phyloP scores from a whole-genome alignment of 1,140 invertebrate species.

The Belonocnema kinseyi region DNA sequence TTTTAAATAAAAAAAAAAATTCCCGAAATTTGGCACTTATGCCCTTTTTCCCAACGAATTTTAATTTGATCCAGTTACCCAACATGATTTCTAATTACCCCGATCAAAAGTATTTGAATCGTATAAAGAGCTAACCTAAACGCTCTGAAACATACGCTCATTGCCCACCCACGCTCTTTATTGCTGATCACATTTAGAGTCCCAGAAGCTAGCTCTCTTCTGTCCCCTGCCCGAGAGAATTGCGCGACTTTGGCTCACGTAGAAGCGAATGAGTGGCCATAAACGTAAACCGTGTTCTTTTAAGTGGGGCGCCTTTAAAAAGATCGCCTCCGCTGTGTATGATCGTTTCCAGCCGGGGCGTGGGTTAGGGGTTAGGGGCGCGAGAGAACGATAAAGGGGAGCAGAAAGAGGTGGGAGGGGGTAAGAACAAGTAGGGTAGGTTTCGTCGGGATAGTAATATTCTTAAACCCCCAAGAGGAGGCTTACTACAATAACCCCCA shows the following conservation, averaged over 20 bases:
- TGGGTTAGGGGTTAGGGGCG: constrained; percentile 50
- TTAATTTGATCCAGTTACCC: no score
- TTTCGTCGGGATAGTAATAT: constrained; percentile 69
- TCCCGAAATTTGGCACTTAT: no score
- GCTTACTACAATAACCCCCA: constrained; percentile 75
- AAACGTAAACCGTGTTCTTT: constrained; percentile 76
- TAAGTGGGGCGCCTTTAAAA: constrained; percentile 74
- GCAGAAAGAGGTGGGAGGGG: constrained; percentile 42
- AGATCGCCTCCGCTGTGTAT: constrained; percentile 70
- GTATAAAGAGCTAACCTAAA: constrained; percentile 33
- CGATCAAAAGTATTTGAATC: no score
- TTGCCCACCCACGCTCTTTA: constrained; percentile 51
- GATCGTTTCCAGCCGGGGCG: constrained; percentile 58
- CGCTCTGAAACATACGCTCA: constrained; percentile 56
- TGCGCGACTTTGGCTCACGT: constrained; percentile 59
- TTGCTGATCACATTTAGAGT: constrained; percentile 65
- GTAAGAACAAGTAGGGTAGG: constrained; percentile 57
- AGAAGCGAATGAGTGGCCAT: constrained; percentile 70
- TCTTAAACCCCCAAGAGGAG: constrained; percentile 75
- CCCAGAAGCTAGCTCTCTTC: constrained; percentile 33
- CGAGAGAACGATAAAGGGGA: constrained; percentile 53
- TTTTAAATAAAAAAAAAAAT: no score
- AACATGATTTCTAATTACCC: no score
- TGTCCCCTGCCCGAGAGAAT: constrained; percentile 54
- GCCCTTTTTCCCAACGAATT: no score